phyloP scores from a whole-genome alignment of 2,113 vertebrate species.

The Podocnemis expansa region DNA sequence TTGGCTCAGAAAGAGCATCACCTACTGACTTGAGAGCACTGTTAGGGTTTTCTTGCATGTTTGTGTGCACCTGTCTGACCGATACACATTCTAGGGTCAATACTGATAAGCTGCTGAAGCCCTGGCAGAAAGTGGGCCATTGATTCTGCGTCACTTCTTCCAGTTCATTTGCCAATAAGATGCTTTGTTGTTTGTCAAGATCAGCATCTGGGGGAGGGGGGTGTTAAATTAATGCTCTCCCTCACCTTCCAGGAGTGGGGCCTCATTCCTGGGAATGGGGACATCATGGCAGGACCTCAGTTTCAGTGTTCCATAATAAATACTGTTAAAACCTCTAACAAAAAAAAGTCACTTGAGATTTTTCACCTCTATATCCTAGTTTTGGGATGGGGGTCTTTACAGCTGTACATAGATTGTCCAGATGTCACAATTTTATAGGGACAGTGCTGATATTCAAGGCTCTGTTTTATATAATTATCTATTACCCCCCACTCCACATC shows the following conservation, averaged over 20 bases:
- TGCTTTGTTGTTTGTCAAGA: neutral
- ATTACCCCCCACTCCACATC: too few species aligned
- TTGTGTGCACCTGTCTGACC: neutral
- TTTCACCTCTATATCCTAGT: neutral
- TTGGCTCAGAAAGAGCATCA: neutral
- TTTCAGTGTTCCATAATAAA: neutral
- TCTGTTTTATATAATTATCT: too few species aligned
- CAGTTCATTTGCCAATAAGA: neutral
- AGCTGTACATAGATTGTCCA: neutral
- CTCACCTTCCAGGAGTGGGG: neutral
- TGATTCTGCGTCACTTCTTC: neutral
- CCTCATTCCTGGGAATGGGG: neutral
- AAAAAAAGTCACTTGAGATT: neutral
- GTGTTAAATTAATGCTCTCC: neutral
- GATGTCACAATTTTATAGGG: too few species aligned
- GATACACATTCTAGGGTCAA: neutral
- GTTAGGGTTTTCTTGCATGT: neutral
- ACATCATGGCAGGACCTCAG: neutral
- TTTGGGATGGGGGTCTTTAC: neutral
- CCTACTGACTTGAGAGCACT: neutral
- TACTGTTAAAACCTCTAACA: neutral
- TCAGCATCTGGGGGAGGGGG: neutral
- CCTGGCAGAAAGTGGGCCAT: neutral
- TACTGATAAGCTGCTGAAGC: neutral
- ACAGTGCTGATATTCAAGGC: too few species aligned